phyloP scores from a whole-genome alignment of 1,140 invertebrate genomes.

The Plodia interpunctella region DNA sequence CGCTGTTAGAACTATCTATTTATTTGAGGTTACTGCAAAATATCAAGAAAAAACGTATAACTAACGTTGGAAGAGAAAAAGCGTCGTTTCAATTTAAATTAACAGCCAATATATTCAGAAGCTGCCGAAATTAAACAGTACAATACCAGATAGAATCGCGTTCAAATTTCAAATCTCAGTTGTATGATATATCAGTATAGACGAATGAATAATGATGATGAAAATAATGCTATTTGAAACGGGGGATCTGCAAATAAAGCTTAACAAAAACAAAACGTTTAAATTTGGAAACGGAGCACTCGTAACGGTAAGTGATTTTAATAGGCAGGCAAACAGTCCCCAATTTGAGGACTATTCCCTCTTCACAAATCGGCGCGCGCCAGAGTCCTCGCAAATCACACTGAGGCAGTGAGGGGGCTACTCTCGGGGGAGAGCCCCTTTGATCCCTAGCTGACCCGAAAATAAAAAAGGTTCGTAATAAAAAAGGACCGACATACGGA shows the following conservation, averaged over 20 bases:
- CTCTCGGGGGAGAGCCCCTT: constrained; percentile 68
- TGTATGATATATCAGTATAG: too few relatives aligned
- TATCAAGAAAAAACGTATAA: too few relatives aligned
- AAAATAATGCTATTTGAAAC: constrained; percentile 18
- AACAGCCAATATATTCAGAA: too few relatives aligned
- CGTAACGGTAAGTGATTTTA: constrained; percentile 65
- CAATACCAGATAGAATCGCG: too few relatives aligned
- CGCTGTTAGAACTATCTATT: background rate
- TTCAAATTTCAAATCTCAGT: too few relatives aligned
- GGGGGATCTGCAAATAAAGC: constrained; percentile 23
- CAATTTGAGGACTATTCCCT: constrained; percentile 69
- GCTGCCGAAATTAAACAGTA: too few relatives aligned
- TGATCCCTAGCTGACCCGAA: constrained; percentile 75
- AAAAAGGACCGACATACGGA: constrained; percentile 75
- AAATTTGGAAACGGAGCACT: constrained; percentile 36
- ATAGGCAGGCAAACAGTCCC: constrained; percentile 66
- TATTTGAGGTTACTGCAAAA: too few relatives aligned
- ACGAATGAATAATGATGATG: background rate
- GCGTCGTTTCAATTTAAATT: too few relatives aligned
- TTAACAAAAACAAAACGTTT: constrained; percentile 32
- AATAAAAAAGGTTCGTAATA: constrained; percentile 77
- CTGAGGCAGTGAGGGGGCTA: constrained; percentile 42
- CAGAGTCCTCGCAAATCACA: constrained; percentile 70
- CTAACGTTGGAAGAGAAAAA: too few relatives aligned
- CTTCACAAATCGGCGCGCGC: constrained; percentile 70